These are phyloP conservation scores for Calyptommatus sinebrachiatus DNA, from an alignment of 2,113 vertebrate species.

Conservation along the genomic window DNA sequence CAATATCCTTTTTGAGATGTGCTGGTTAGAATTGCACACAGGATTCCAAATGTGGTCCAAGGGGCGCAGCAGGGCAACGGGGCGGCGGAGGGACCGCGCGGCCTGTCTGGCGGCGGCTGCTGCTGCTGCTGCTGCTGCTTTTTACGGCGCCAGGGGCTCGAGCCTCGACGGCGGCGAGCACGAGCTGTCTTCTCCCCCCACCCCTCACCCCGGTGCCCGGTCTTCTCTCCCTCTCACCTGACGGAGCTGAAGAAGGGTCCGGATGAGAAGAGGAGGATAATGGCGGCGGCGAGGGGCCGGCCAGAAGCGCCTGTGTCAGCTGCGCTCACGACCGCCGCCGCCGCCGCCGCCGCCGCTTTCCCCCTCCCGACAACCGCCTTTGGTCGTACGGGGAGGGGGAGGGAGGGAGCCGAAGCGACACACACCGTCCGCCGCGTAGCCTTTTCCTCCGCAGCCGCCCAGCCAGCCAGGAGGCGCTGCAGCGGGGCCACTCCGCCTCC, in stretches of 20 bases:
- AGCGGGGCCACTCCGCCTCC: neutral
- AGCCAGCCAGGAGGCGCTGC: conserved; percentile 39
- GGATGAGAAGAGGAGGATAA: neutral
- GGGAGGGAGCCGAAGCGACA: neutral
- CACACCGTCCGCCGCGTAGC: conserved; percentile 21
- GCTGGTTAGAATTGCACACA: too few species aligned
- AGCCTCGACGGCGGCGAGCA: conserved; percentile 6
- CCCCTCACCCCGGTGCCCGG: too few species aligned
- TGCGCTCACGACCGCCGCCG: neutral
- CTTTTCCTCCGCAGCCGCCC: neutral
- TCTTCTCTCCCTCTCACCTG: conserved; percentile 45
- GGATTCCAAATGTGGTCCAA: too few species aligned
- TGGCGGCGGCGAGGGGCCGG: too few species aligned
- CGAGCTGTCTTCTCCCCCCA: neutral
- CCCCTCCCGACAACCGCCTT: neutral
- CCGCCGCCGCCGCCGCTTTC: neutral
- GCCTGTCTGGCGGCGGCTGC: too few species aligned
- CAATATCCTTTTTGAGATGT: too few species aligned
- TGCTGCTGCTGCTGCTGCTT: too few species aligned
- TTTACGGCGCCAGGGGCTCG: too few species aligned
- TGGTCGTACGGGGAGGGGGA: neutral
- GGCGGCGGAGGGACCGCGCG: too few species aligned
- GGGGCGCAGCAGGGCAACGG: too few species aligned
- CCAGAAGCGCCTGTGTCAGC: neutral
- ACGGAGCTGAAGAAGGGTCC: neutral